Conservation (phyloP, 2,113 vertebrate species). For the Mus pahari region DNA sequence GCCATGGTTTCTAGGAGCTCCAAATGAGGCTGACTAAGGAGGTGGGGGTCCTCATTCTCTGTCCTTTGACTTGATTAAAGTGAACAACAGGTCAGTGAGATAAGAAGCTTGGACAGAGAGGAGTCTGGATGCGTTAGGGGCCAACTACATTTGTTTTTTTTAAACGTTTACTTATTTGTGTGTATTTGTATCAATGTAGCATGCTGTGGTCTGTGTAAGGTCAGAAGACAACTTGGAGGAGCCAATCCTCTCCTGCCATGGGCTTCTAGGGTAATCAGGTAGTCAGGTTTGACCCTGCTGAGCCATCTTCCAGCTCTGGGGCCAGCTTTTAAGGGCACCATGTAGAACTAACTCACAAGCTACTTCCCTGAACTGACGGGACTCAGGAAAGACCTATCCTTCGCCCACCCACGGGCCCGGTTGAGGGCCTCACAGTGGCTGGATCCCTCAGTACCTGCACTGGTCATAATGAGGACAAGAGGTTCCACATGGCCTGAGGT, state of each 20-base stretch:
- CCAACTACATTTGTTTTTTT: background rate
- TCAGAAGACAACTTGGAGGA: background rate
- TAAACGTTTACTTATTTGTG: background rate
- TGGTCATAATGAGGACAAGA: background rate
- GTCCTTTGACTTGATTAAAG: background rate
- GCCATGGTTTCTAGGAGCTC: background rate
- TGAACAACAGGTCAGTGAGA: background rate
- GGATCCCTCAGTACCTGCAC: background rate
- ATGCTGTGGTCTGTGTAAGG: background rate
- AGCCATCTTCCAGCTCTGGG: background rate
- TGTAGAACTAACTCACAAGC: too few species aligned
- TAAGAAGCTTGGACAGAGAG: background rate
- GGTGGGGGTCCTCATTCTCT: background rate
- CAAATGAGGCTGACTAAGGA: background rate
- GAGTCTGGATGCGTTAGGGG: background rate
- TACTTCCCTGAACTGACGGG: background rate
- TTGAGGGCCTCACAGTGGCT: background rate
- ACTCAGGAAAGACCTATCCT: background rate
- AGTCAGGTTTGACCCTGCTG: background rate
- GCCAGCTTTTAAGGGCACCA: background rate
- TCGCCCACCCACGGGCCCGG: background rate
- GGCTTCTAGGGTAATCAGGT: background rate
- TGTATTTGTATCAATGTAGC: background rate
- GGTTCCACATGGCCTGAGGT: accelerated
- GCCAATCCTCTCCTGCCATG: background rate